These are phyloP conservation scores for Gymnocephalus cernua DNA, from an alignment of 2,113 vertebrate species.

Conservation along the genomic window DNA sequence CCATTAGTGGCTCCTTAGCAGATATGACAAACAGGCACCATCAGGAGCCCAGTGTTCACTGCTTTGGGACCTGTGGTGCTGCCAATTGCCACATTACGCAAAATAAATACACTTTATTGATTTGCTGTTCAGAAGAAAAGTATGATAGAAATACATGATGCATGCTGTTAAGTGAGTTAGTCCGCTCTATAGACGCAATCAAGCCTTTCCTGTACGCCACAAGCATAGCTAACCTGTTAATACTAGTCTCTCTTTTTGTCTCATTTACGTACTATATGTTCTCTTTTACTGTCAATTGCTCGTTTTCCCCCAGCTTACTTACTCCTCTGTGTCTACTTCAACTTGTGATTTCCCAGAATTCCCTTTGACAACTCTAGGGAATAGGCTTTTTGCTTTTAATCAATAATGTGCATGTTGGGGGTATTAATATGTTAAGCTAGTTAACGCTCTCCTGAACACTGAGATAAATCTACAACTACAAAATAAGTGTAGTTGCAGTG, in stretches of 20 bases:
- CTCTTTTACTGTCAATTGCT: not conserved
- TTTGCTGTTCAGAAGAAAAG: slow-evolving; percentile 49
- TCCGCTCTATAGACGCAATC: slow-evolving; percentile 4
- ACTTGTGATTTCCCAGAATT: not conserved
- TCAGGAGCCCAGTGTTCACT: slow-evolving; percentile 24
- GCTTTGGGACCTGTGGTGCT: slow-evolving; percentile 19
- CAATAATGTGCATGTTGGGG: not conserved
- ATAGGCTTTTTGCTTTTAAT: not conserved
- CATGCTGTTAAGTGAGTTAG: slow-evolving; percentile 4
- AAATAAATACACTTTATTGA: slow-evolving; percentile 68
- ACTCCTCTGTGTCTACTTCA: not conserved
- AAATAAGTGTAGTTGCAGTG: not conserved
- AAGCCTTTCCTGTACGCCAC: not conserved
- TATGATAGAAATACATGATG: slow-evolving; percentile 39
- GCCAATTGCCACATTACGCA: slow-evolving; percentile 47
- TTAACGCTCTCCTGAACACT: not conserved
- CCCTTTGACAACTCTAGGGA: not conserved
- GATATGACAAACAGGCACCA: slow-evolving; percentile 56
- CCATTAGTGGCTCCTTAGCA: slow-evolving; percentile 63
- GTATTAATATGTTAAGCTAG: not conserved
- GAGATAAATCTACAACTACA: not conserved
- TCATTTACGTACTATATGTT: not conserved
- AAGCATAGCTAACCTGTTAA: not conserved
- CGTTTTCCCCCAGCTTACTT: not conserved
- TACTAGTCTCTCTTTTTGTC: not conserved